Percentiles rank a stretch among this genome's conserved stretches.
phyloP scores from a whole-genome alignment of 2,113 vertebrate species.

The Rhodinocichla rosea region DNA sequence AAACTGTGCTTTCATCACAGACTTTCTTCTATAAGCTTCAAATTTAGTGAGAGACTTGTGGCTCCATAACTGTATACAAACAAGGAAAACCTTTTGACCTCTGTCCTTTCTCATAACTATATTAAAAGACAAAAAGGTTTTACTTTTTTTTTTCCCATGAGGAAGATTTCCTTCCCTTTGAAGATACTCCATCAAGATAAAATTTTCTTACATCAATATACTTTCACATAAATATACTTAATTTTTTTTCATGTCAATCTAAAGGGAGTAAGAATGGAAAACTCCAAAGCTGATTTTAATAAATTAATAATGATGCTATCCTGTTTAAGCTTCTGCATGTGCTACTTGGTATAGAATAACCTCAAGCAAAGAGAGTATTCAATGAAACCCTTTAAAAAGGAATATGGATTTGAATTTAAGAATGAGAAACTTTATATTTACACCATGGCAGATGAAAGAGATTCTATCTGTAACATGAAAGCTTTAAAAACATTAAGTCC shows the following conservation, averaged over 20 bases:
- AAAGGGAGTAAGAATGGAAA: not conserved
- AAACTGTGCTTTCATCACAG: not conserved
- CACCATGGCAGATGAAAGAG: not conserved
- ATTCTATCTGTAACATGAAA: not conserved
- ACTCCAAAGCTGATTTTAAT: slow-evolving; percentile 28
- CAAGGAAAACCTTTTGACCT: slow-evolving; percentile 4
- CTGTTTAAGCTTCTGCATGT: slow-evolving; percentile 16
- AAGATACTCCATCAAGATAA: slow-evolving; percentile 10
- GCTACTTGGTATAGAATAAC: slow-evolving; percentile 9
- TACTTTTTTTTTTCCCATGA: not conserved
- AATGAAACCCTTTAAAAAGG: not conserved
- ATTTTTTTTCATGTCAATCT: not conserved
- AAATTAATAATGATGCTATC: slow-evolving; percentile 24
- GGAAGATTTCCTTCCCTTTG: slow-evolving; percentile 25
- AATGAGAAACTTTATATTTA: slow-evolving; percentile 21
- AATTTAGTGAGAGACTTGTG: not conserved
- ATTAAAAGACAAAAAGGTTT: slow-evolving; percentile 10
- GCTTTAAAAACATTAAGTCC: not conserved
- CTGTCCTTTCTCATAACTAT: not conserved
- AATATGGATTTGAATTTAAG: not conserved
- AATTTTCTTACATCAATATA: slow-evolving; percentile 6
- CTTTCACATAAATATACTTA: not conserved
- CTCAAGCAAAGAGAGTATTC: not conserved
- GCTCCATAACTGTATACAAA: not conserved
- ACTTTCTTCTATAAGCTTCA: not conserved